These are phyloP conservation scores for Eutolmus rufibarbis DNA, from an alignment of 2,888 invertebrate species.

Conservation along the genomic window DNA sequence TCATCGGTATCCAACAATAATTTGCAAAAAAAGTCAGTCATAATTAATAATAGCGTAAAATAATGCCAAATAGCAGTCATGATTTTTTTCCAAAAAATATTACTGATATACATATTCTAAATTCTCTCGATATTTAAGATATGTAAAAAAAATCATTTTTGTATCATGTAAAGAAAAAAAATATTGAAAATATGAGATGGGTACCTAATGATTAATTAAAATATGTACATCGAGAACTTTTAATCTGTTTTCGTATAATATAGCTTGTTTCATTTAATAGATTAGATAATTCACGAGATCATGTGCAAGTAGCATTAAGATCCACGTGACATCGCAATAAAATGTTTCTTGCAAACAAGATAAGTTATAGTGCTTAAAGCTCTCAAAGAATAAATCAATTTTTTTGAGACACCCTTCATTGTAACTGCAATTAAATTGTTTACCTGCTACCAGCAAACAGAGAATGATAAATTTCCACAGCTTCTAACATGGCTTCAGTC, in stretches of 20 bases:
- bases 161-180: no score
- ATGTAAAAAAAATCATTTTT: no score
- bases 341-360: background rate
- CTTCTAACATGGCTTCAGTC: background rate
- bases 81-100: no score
- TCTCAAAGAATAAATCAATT: constrained; percentile 9
- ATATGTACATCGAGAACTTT: background rate
- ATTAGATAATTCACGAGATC: no score
- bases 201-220: background rate
- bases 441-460: background rate
- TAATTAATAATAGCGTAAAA: no score
- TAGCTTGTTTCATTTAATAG: background rate
- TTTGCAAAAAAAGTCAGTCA: no score
- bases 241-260: background rate
- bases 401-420: background rate
- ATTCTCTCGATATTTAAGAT: no score
- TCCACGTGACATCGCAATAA: background rate
- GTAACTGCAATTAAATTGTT: constrained; percentile 11
- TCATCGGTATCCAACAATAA: no score
- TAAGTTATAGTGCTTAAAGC: background rate
- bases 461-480: background rate
- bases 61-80: no score
- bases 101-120: no score
- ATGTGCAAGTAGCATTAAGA: background rate
- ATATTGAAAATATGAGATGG: no score